These are phyloP conservation scores for Sternarchorhynchus goeldii DNA, from an alignment of 2,797 vertebrate species.

Conservation along the genomic window DNA sequence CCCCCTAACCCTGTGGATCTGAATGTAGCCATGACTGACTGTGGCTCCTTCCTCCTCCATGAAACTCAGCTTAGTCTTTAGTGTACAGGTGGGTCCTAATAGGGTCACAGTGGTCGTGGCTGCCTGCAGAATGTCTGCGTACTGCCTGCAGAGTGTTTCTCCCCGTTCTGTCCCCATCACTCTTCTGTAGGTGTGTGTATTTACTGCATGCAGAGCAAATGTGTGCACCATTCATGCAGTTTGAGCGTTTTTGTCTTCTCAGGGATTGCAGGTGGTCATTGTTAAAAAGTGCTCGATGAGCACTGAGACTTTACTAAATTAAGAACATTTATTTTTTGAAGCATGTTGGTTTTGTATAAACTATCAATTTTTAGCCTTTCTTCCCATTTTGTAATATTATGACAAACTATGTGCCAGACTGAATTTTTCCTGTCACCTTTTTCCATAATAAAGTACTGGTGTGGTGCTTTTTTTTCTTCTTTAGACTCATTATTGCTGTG, in stretches of 20 bases:
- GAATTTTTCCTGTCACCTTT: conserved; percentile 82
- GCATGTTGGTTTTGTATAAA: conserved; percentile 97
- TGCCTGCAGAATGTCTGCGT: conserved; percentile 62
- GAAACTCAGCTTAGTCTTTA: conserved; percentile 7
- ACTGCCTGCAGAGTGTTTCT: conserved; percentile 27
- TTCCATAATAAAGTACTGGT: conserved; percentile 91
- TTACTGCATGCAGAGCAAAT: conserved; percentile 25
- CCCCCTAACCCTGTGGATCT: neutral
- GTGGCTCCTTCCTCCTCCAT: conserved; percentile 15
- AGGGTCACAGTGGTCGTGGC: conserved; percentile 20
- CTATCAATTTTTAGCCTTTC: conserved; percentile 96
- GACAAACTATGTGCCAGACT: conserved; percentile 88
- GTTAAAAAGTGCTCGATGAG: conserved; percentile 87
- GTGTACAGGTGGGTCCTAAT: conserved; percentile 26
- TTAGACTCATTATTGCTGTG: conserved; percentile 43
- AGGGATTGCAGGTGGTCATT: conserved; percentile 91
- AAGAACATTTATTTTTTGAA: conserved; percentile 90
- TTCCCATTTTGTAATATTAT: conserved; percentile 85
- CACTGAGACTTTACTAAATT: conserved; percentile 96
- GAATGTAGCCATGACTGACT: neutral
- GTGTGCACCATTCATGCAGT: conserved; percentile 32
- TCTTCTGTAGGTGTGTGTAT: neutral
- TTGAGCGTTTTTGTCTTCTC: conserved; percentile 89
- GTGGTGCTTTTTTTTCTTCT: conserved; percentile 70
- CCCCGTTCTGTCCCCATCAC: neutral